Base-by-base conservation (phyloP, 2,113 vertebrate species). In the Maccullochella peelii region DNA sequence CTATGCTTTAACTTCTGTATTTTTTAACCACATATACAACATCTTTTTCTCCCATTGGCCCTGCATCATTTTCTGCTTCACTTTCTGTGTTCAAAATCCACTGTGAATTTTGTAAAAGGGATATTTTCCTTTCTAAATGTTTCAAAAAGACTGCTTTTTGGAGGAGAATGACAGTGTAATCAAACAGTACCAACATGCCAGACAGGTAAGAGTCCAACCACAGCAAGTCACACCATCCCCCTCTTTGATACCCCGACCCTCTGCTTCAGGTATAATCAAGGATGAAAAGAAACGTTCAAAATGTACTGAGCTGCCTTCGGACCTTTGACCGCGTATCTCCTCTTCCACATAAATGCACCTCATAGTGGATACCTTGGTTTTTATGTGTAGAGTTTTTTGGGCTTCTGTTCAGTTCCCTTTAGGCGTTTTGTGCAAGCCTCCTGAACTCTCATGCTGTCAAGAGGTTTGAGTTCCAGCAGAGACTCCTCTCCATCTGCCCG, bases 401-500 rank as follows among this genome's bases (percentile, higher is more conserved):
- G 15, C 42, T 61, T 72, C 57, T 66, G 78, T 67, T 83, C 68
- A 36, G 21, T 27, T 82, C 69, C 76, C 87, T 66, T 49, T 3
- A 71, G 88, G 84, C 33, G 16, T 47, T 86, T 66, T 72, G 73
- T 76, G 55, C 59, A 21, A 79, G 50, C 50, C 54, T 83, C 80
- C 73, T 88, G 57, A 79, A 85, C 81, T 72, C 59, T 15, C 23
- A 15, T 55, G 25, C 84, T 80, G 82, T 73, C 80, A 50, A 25
- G 85, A 79, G 85, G 52, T 75, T 85, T 79, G 79, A 80, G 18
- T 82, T 88, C 85, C 78, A 85, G 83, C 67, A 82, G 79, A 83
- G 77, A 79, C 75, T 84, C 76, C 77, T 69, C 71, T 87, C 85
- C 79, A 88, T 91, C 83, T 91, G 90, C 76, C 54, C 23, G 25